phyloP scores from a whole-genome alignment of 2,797 vertebrate species.

The Enteromius mattozi region DNA sequence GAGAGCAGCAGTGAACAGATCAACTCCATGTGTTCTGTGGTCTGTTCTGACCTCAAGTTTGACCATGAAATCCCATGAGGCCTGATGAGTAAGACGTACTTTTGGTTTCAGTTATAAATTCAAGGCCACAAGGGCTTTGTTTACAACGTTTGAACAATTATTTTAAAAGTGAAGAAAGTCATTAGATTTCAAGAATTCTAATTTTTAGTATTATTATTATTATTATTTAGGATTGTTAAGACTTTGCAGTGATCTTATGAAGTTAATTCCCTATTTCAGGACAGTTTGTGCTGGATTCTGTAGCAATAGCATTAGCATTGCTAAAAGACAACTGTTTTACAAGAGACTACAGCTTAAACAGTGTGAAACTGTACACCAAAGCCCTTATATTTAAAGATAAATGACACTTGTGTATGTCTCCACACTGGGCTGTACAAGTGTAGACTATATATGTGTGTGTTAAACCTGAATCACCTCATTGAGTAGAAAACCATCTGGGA shows the following conservation, averaged over 20 bases:
- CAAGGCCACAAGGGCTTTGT: not conserved
- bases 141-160: not conserved
- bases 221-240: not conserved
- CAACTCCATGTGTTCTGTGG: conserved; percentile 73
- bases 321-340: conserved; percentile 44
- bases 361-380: conserved; percentile 61
- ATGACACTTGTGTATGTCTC: conserved; percentile 60
- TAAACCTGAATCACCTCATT: conserved; percentile 44
- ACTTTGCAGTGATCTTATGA: not conserved
- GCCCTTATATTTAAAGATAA: conserved; percentile 59
- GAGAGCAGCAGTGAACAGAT: conserved; percentile 69
- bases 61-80: conserved; percentile 36
- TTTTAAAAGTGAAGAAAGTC: not conserved
- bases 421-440: conserved; percentile 56
- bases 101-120: not conserved
- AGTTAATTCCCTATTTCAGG: not conserved
- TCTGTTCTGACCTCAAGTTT: conserved; percentile 48
- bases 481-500: conserved; percentile 70
- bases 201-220: not conserved
- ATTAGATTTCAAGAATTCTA: not conserved
- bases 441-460: conserved; percentile 56
- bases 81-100: conserved; percentile 15
- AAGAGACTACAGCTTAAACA: conserved; percentile 52
- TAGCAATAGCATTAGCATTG: conserved; percentile 15
- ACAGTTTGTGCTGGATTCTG: not conserved